A percentile compares a stretch with the other conserved stretches of the same genome.
Evolutionary conservation across 2,797 vertebrate species (phyloP).

Genomic region (Anableps anableps): DNA sequence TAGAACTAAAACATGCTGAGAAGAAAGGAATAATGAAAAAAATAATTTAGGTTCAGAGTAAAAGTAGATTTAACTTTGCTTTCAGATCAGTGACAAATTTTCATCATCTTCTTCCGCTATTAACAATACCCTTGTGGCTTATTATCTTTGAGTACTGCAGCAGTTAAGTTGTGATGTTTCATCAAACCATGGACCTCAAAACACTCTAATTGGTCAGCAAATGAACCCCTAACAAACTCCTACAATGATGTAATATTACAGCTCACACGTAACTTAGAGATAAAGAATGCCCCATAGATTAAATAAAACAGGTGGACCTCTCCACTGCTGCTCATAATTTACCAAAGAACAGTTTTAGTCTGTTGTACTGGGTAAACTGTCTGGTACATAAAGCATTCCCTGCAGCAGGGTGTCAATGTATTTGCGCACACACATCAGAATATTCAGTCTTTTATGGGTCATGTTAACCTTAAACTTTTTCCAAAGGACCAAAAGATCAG

Average conservation of each 20-base stretch:
- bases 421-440: background rate
- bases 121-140: background rate
- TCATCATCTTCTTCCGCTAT: conserved; percentile 1
- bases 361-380: background rate
- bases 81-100: conserved; percentile 9
- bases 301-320: background rate
- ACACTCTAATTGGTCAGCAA: background rate
- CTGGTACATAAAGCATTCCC: background rate
- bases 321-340: background rate
- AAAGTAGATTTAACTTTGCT: conserved; percentile 2
- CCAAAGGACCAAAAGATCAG: background rate
- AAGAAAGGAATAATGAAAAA: background rate
- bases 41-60: background rate
- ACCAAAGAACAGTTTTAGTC: background rate
- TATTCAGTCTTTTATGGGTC: background rate
- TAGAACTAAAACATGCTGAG: background rate
- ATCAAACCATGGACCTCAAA: background rate
- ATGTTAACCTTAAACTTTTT: background rate
- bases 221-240: background rate
- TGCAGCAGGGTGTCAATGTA: background rate
- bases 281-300: conserved; percentile 1
- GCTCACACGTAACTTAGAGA: background rate
- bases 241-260: conserved; percentile 2
- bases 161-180: conserved; percentile 2
- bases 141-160: conserved; percentile 6